A percentile compares a stretch with the other conserved stretches of the same genome.
Conservation (phyloP, 2,113 vertebrate species). For the Saccopteryx bilineata region DNA sequence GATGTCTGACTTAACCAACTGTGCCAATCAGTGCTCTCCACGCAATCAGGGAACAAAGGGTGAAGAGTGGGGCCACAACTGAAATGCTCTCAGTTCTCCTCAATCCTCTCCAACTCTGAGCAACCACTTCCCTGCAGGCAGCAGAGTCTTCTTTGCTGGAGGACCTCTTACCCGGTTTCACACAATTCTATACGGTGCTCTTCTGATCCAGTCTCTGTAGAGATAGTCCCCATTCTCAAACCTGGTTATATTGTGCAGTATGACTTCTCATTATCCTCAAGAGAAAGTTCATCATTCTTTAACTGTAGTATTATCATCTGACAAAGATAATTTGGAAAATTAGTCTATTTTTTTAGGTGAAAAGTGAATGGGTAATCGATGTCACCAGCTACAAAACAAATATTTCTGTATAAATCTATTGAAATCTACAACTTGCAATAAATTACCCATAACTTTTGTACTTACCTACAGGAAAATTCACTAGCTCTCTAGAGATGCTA, state of each 20-base stretch:
- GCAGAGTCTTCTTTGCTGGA: not conserved
- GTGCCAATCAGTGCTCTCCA: not conserved
- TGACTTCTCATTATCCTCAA: not conserved
- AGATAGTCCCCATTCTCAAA: not conserved
- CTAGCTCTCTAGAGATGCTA: not conserved
- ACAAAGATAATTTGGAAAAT: not conserved
- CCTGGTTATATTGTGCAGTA: not conserved
- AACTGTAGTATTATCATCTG: not conserved
- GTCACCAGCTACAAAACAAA: not conserved
- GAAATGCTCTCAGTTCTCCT: not conserved
- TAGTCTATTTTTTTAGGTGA: not conserved
- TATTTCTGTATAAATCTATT: not conserved
- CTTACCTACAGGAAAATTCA: not conserved
- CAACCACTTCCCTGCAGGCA: not conserved
- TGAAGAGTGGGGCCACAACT: no score
- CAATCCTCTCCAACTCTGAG: not conserved
- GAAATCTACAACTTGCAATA: not conserved
- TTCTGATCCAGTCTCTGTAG: rapidly evolving
- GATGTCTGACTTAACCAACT: not conserved
- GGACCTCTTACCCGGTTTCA: not conserved
- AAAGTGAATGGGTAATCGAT: not conserved
- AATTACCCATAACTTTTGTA: not conserved
- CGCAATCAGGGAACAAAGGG: not conserved
- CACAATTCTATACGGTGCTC: rapidly evolving
- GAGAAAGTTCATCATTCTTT: not conserved